Evolutionary conservation across 2,888 invertebrate species (phyloP).

Genomic region (Epirrita christyi): DNA sequence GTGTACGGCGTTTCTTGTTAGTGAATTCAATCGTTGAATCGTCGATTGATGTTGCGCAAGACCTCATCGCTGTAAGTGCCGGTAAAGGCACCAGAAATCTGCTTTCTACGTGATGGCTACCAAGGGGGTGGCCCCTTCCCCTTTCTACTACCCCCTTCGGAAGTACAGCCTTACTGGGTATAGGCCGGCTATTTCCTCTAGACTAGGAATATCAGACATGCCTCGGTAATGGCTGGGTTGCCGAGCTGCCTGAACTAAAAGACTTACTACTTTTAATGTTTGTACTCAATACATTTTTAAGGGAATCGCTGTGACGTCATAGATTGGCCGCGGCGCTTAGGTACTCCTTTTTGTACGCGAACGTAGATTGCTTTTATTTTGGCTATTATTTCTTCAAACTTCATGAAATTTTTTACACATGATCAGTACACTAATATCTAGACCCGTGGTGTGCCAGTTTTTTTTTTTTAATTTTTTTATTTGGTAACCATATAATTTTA

Average conservation of each 20-base stretch:
- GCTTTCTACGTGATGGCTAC: constrained; percentile 2
- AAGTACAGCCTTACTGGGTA: constrained; percentile 45
- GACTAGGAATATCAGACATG: constrained; percentile 55
- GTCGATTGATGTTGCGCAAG: no score
- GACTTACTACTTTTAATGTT: constrained; percentile 18
- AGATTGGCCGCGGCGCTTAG: no score
- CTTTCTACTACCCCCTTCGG: constrained; percentile 34
- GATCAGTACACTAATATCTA: no score
- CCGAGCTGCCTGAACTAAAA: constrained; percentile 32
- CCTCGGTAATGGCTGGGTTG: constrained; percentile 52
- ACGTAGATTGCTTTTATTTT: no score
- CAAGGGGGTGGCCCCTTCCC: constrained; percentile 23
- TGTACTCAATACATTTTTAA: background rate
- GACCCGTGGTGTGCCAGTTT: no score
- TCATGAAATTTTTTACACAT: no score
- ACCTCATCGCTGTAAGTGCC: background rate
- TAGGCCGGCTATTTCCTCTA: constrained; percentile 62
- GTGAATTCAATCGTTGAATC: no score
- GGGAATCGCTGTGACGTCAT: background rate
- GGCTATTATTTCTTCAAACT: no score
- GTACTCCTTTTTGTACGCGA: no score
- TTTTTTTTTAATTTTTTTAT: no score
- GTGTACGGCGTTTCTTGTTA: no score
- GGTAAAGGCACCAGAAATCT: background rate
- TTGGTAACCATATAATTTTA: no score